phyloP scores from a whole-genome alignment of 1,140 invertebrate genomes.

The Ridgeia piscesae region DNA sequence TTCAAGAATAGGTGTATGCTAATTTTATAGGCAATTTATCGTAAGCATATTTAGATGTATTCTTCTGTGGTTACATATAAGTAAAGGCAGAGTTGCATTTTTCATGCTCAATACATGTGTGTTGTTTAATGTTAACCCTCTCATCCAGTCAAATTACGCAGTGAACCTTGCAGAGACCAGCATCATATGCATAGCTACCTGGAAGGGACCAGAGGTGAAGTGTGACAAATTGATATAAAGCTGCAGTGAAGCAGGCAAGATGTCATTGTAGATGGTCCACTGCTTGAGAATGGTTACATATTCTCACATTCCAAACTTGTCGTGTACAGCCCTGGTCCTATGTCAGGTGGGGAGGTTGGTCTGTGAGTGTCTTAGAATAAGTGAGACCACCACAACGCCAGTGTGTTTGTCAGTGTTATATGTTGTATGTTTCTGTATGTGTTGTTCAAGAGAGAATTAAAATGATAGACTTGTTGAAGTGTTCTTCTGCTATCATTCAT shows the following conservation, averaged over 20 bases:
- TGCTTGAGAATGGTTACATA: not conserved
- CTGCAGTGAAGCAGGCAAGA: not conserved
- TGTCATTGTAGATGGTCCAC: not conserved
- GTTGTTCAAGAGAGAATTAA: not conserved
- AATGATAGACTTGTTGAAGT: conserved; percentile 1
- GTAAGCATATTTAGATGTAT: not conserved
- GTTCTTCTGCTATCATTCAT: not conserved
- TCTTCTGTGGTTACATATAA: not conserved
- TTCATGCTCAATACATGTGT: not conserved
- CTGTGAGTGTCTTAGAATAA: conserved; percentile 3
- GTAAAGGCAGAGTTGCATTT: not conserved
- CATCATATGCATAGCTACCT: not conserved
- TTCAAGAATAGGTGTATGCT: not conserved
- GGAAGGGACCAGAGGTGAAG: not conserved
- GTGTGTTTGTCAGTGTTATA: not conserved
- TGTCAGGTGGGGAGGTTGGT: not conserved
- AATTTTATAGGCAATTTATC: not conserved
- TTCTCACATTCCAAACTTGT: not conserved
- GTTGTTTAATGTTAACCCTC: not conserved
- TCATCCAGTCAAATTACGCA: not conserved
- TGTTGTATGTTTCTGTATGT: conserved; percentile 2
- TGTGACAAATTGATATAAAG: not conserved
- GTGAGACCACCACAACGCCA: not conserved
- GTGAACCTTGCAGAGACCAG: not conserved
- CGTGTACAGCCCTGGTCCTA: not conserved